phyloP scores from a whole-genome alignment of 2,888 invertebrate species.

The Tinea semifulvella region DNA sequence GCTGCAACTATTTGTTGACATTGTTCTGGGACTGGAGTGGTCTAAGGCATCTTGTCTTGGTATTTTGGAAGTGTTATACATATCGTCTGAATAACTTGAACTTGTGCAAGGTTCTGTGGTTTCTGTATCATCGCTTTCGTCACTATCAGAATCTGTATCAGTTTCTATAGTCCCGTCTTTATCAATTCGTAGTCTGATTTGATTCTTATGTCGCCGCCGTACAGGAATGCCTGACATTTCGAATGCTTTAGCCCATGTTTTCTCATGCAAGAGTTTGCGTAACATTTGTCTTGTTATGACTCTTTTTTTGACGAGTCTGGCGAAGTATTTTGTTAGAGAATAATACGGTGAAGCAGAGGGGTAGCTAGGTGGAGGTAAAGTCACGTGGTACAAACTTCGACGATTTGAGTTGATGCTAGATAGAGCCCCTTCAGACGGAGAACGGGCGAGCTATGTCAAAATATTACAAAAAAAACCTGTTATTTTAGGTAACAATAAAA shows the following conservation, averaged over 20 bases:
- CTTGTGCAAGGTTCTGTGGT: conserved; percentile 48
- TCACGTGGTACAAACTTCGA: conserved; percentile 65
- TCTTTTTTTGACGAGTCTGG: conserved; percentile 76
- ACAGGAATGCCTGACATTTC: conserved; percentile 55
- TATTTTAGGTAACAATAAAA: too few species aligned
- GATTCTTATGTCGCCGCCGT: conserved; percentile 52
- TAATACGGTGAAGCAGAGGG: conserved; percentile 82
- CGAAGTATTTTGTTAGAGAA: conserved; percentile 79
- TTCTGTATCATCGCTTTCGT: conserved; percentile 48
- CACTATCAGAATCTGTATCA: conserved; percentile 51
- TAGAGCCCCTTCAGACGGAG: conserved; percentile 63
- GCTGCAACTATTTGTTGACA: conserved; percentile 64
- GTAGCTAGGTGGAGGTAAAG: conserved; percentile 77
- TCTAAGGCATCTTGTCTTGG: conserved; percentile 70
- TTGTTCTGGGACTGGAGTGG: conserved; percentile 46
- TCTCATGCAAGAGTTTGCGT: conserved; percentile 76
- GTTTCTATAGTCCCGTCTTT: conserved; percentile 51
- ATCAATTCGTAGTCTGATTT: conserved; percentile 47
- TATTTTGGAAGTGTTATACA: conserved; percentile 37
- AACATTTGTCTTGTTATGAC: conserved; percentile 75
- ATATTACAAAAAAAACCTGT: conserved; percentile 27
- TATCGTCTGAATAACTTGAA: conserved; percentile 30
- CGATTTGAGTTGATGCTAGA: conserved; percentile 62
- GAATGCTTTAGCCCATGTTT: conserved; percentile 58
- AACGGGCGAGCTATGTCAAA: conserved; percentile 59